Evolutionary conservation across 2,797 vertebrate species (phyloP).

Genomic region (Enteromius unitaeniatus): DNA sequence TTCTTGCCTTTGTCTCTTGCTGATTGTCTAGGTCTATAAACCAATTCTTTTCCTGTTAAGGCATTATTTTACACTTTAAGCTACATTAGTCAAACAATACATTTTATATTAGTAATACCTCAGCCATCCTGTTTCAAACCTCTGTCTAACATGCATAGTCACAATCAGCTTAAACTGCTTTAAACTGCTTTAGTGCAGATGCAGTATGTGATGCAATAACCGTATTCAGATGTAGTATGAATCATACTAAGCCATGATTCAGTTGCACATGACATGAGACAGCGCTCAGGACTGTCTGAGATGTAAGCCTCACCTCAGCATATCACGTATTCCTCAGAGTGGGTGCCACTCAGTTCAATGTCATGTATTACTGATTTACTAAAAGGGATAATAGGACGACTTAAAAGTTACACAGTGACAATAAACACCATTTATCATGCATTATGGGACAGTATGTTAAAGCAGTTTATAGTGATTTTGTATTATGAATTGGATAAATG

Average conservation of each 20-base stretch:
- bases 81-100: not conserved
- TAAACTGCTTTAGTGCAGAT: slow-evolving; percentile 33
- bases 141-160: not conserved
- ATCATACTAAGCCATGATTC: slow-evolving; percentile 68
- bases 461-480: not conserved
- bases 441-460: not conserved
- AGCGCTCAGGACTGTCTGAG: not conserved
- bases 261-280: slow-evolving; percentile 66
- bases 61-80: not conserved
- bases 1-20: not conserved
- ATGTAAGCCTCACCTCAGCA: slow-evolving; percentile 10
- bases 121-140: not conserved
- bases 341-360: slow-evolving; percentile 32
- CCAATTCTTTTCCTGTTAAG: not conserved
- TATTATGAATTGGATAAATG: not conserved
- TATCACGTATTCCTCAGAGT: slow-evolving; percentile 19
- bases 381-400: not conserved
- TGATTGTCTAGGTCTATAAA: not conserved
- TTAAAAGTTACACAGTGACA: slow-evolving; percentile 15
- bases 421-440: not conserved
- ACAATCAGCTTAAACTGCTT: slow-evolving; percentile 32
- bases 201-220: slow-evolving; percentile 47
- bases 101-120: not conserved
- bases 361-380: slow-evolving; percentile 36
- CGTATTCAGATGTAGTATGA: slow-evolving; percentile 59